Evolutionary conservation across 2,113 vertebrate species (phyloP).

Genomic region (Rhodinocichla rosea): DNA sequence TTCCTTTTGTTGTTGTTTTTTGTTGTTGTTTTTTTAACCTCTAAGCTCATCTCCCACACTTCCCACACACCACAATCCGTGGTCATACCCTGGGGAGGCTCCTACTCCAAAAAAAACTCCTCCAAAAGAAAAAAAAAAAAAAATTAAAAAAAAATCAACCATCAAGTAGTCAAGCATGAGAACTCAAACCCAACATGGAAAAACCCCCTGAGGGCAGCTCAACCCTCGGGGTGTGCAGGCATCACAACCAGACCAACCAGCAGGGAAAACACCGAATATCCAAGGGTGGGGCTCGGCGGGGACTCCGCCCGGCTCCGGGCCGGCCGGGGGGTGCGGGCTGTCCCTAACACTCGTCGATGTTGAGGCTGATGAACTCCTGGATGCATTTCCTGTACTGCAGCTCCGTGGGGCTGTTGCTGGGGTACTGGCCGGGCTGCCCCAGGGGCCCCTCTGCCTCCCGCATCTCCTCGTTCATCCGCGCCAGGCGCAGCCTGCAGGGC

Average conservation of each 20-base stretch:
- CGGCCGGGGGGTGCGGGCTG: not conserved
- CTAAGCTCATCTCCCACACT: not conserved
- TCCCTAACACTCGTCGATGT: slow-evolving; percentile 89
- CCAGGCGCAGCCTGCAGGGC: slow-evolving; percentile 86
- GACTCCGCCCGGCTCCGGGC: slow-evolving; percentile 18
- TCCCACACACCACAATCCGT: not conserved
- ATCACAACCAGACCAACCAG: slow-evolving; percentile 20
- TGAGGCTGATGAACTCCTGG: slow-evolving; percentile 97
- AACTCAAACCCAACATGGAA: not conserved
- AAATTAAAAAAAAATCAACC: not conserved
- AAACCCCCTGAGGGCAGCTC: not conserved
- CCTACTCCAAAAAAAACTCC: not conserved
- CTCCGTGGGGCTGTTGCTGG: slow-evolving; percentile 92
- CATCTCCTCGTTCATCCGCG: slow-evolving; percentile 98
- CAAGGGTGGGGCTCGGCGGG: slow-evolving; percentile 21
- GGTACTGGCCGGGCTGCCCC: slow-evolving; percentile 88
- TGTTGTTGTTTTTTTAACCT: not conserved
- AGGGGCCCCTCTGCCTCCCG: slow-evolving; percentile 90
- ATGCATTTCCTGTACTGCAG: slow-evolving; percentile 96
- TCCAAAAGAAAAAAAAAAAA: not conserved
- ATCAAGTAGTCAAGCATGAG: slow-evolving; percentile 40
- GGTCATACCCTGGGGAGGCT: not conserved
- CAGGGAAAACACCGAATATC: slow-evolving; percentile 26
- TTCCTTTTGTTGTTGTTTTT: not conserved
- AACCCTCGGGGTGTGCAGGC: not conserved